Base-by-base conservation (phyloP, 2,888 invertebrate genomes). In the Microctonus aethiopoides region DNA sequence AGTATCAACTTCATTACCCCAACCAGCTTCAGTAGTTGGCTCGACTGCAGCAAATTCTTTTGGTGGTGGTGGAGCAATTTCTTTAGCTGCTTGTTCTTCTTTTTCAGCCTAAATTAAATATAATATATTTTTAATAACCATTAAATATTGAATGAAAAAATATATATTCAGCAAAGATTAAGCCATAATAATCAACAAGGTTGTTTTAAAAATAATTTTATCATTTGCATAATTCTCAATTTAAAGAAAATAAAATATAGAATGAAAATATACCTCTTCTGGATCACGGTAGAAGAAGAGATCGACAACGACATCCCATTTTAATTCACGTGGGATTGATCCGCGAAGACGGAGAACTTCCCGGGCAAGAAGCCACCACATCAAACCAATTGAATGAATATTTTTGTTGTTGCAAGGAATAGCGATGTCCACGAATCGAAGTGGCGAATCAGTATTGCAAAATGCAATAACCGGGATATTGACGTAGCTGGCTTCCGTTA, bases 281-380 rank as follows among this genome's bases (percentile, higher is more conserved):
- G 99, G 98, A 88, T 99, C 99, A 84, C 99, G 94, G 91, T 97
- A 99, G 94, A 99, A 99, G 94, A 98, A 99, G 84, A 99, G 90
- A 88, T 99, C 99, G 0, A 98, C 98, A 79, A 99, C 99, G 59
- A 99, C 95, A 74, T 97, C 96, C 98, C 99, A 99, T 78, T 96
- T 95, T 75, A 92, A 91, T 82, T 96, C 95, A 72, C 99, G 94
- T 13, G 95, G 91, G 80, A 99, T 95, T 67, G 93, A 92, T 51
- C 99, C 99, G 66, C 98, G 93, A 67, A 99, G 92, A 78, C 98
- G 93, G 41, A 99, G 91, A 29, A 95, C 94, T 88, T 99, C 99
- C 81, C 99, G 94, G 2, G 99, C 96, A 84, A 99, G 89, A 84
- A 99, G 88, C 99, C 99, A 99, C 98, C 98, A 99, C 95, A 99